Base-by-base conservation (phyloP, 2,888 invertebrate species). In the Parochlus steinenii region DNA sequence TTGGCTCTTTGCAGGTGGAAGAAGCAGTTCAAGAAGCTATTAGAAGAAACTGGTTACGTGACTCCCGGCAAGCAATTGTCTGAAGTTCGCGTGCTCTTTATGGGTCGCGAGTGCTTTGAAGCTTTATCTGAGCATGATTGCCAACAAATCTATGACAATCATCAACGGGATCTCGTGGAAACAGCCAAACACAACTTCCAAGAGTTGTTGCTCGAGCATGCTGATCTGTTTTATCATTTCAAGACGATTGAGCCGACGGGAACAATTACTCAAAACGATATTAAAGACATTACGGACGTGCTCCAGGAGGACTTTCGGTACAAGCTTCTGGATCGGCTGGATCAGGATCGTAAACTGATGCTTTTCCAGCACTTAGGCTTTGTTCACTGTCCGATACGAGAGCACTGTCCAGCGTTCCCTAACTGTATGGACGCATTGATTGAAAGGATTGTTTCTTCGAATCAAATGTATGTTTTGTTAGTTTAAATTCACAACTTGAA, bases 81-180 rank as follows among this genome's bases (percentile, higher is more conserved):
- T 0, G 93, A 93, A 58, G 87, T 90, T 23, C 65, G 83, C 33
- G 85, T 92, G 3, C 64, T 90, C 39, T 81, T 95, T 52, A 82
- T 90, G 79, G 93, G 92, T 0, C 70, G 90, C 25, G 90, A 92
- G 56, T 90, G 90, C 52, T 93, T 86, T 56, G 90, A 90, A 58
- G 82, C 85, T 8, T 64, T 95, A 33, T 74, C 83, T 0, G 89
- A 89, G 48, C 75, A 78, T 38, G 92, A 93, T 53, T 82, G 86
- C 49, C 81, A 85, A 52, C 71, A 82, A 48, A 90, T 95, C 46
- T 95, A 93, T 55, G 90, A 92, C 48, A 75, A 81, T 45, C 90
- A 93, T 60, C 93, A 95, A 63, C 67, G 81, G 47, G 83, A 85
- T 52, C 75, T 90, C 44, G 82, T 85, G 50, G 78, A 85, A 47